Percentiles rank a stretch among this genome's conserved stretches.
Conservation (phyloP, 2,113 vertebrate species). For the Brachyistius frenatus region DNA sequence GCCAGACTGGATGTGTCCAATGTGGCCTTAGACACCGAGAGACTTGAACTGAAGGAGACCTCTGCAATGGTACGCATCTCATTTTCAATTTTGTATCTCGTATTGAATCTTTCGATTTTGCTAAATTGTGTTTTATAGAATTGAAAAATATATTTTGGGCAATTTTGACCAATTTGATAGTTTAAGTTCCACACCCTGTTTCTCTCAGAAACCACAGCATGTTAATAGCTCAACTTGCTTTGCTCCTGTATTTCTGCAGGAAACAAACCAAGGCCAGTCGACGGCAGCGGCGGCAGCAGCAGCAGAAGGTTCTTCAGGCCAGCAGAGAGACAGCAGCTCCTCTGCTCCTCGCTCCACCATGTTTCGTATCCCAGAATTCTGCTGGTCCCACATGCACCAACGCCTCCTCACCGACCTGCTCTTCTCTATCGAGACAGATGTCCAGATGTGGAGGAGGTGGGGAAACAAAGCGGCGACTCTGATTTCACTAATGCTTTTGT, state of each 20-base stretch:
- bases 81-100: neutral
- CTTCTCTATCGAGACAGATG: constrained; percentile 97
- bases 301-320: constrained; percentile 73
- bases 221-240: neutral
- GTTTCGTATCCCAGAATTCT: constrained; percentile 98
- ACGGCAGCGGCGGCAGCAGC: constrained; percentile 63
- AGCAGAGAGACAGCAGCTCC: constrained; percentile 82
- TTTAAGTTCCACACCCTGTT: neutral
- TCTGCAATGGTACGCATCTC: constrained; percentile 62
- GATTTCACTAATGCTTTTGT: constrained; percentile 17
- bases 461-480: neutral
- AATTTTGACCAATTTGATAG: neutral
- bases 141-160: neutral
- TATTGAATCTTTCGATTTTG: neutral
- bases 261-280: constrained; percentile 79
- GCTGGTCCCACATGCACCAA: constrained; percentile 97
- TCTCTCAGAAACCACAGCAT: neutral
- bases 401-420: constrained; percentile 96
- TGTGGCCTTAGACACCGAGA: constrained; percentile 94
- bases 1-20: constrained; percentile 94
- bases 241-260: constrained; percentile 54
- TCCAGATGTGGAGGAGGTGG: constrained; percentile 99
- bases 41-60: constrained; percentile 89
- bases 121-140: neutral
- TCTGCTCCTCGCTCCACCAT: constrained; percentile 85